Evolutionary conservation across 2,888 invertebrate species (phyloP).

Genomic region (Troglohyphantes excavatus): DNA sequence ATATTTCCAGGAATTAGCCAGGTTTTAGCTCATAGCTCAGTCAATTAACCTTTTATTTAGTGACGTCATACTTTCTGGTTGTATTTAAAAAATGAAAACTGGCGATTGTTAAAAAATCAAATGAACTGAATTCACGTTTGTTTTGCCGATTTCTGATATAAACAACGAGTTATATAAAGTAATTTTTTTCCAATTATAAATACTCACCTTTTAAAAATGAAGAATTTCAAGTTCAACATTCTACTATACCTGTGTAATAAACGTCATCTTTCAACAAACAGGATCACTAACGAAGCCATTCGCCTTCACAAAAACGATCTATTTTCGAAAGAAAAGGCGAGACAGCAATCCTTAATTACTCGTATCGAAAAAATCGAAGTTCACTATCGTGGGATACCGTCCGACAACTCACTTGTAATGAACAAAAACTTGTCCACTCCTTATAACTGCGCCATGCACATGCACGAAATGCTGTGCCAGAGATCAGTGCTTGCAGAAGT

Average conservation of each 20-base stretch:
- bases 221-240: not conserved
- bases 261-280: conserved; percentile 22
- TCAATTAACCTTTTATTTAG: too few relatives aligned
- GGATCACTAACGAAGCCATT: conserved; percentile 74
- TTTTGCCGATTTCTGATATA: not conserved
- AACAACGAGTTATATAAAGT: not conserved
- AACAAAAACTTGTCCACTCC: conserved; percentile 96
- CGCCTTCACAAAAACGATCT: conserved; percentile 83
- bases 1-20: too few relatives aligned
- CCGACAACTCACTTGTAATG: conserved; percentile 88
- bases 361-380: conserved; percentile 96
- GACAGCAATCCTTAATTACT: conserved; percentile 89
- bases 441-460: conserved; percentile 93
- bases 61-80: too few relatives aligned
- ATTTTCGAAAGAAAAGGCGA: conserved; percentile 89
- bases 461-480: conserved; percentile 88
- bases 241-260: not conserved
- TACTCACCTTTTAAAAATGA: conserved; percentile 21
- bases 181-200: not conserved
- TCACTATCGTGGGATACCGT: conserved; percentile 88
- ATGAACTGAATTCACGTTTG: conserved; percentile 10
- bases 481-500: conserved; percentile 91
- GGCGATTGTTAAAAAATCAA: too few relatives aligned
- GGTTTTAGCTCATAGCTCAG: too few relatives aligned
- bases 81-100: too few relatives aligned